These are phyloP conservation scores for Drosophila nannoptera DNA, from an alignment of 1,140 invertebrate species.

Conservation along the genomic window DNA sequence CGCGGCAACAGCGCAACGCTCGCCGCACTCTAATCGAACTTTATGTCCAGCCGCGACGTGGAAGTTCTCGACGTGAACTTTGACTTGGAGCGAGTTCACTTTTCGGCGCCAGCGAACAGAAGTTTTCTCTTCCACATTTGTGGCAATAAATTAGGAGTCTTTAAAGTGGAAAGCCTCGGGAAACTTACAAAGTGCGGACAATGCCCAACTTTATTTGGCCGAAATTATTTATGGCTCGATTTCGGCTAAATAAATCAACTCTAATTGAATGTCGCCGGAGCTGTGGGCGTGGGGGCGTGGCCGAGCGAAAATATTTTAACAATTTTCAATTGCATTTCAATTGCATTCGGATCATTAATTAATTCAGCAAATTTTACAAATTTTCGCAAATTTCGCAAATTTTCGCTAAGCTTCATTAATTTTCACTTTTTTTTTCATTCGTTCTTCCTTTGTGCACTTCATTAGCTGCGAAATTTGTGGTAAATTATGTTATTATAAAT, in stretches of 20 bases:
- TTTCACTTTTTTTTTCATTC: background rate
- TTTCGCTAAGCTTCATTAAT: no score
- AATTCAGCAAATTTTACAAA: background rate
- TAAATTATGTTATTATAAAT: background rate
- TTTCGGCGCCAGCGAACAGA: background rate
- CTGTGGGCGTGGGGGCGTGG: background rate
- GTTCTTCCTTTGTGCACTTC: background rate
- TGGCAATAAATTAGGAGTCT: slow-evolving; percentile 34
- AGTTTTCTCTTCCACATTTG: slow-evolving; percentile 21
- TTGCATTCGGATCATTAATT: background rate
- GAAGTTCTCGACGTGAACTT: slow-evolving; percentile 29
- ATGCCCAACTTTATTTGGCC: slow-evolving; percentile 10
- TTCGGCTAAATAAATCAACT: slow-evolving; percentile 2
- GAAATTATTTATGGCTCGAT: slow-evolving; percentile 22
- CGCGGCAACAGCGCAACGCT: slow-evolving; percentile 34
- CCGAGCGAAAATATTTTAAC: background rate
- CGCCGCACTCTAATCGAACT: slow-evolving; percentile 45
- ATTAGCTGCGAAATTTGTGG: background rate
- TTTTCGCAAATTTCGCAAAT: no score
- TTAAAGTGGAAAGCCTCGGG: slow-evolving; percentile 29
- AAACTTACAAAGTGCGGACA: slow-evolving; percentile 17
- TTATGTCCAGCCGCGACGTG: slow-evolving; percentile 34
- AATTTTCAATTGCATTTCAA: slow-evolving; percentile 1
- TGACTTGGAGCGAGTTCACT: slow-evolving; percentile 4
- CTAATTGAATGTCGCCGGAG: background rate